Evolutionary conservation across 1,140 invertebrate genomes (phyloP), one percentile per base, ranked within the genome.

Genomic region (Pseudomyrmex sp.): DNA sequence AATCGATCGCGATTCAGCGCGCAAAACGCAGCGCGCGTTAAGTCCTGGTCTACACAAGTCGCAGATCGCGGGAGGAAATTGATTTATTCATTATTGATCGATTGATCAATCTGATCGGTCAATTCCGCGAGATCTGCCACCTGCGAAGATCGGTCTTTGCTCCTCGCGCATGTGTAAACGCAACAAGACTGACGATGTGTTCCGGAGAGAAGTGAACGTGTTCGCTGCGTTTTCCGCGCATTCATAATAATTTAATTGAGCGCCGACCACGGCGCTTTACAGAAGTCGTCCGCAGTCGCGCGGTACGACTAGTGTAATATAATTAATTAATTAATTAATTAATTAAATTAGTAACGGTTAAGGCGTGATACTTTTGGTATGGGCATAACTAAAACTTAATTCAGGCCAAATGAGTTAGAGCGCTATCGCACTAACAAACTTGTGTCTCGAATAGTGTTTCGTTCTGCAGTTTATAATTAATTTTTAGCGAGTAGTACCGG

Each of bases 121-220:
- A 35, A 7, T 35, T 35, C 5, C 35, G 35, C 35, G 35, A 35
- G 35, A 35, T 5, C 35, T 35, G 35, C 7, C 35, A 35, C 35
- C 5, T 35, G 35, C 35, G 35, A 0, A 7, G 35, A 35, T 0
- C 12, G 10, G 50, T 0, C 13, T 52, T 52, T 52, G 5, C 65
- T 63, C 56, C 68, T 85, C 76, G 50, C 75, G 63, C 83, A 76
- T 63, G 79, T 88, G 87, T 72, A 90, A 90, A 90, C 87, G 90
- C 85, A 90, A 90, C 85, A 90, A 90, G 89, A 90, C 90, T 90
- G 90, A 90, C 74, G 85, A 90, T 86, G 85, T 73, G 89, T 86
- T 68, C 62, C 70, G 83, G 20, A 18, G 66, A 82, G 58, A 44
- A 74, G 83, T 63, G 82, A 79, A 59, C 63, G 48, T 18, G 70